Evolutionary conservation across 2,888 invertebrate species (phyloP).

Genomic region (Achlya flavicornis): DNA sequence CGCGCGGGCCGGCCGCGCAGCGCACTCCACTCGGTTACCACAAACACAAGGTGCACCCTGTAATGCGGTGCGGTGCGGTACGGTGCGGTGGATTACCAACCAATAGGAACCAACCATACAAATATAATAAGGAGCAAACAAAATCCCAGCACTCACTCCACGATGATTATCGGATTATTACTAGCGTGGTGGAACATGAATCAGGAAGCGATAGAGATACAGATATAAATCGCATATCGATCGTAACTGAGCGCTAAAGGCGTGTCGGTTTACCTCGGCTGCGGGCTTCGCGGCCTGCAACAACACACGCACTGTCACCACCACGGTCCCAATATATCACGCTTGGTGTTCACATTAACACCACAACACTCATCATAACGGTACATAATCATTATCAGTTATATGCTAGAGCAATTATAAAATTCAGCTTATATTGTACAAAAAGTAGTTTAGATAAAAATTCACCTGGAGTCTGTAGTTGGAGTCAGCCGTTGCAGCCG

Average conservation of each 20-base stretch:
- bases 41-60: slow-evolving; percentile 78
- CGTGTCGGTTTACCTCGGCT: slow-evolving; percentile 85
- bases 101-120: slow-evolving; percentile 64
- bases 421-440: no score
- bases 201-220: slow-evolving; percentile 81
- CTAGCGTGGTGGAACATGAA: slow-evolving; percentile 77
- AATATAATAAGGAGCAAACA: slow-evolving; percentile 76
- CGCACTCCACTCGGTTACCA: slow-evolving; percentile 66
- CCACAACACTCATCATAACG: slow-evolving; percentile 12
- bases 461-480: slow-evolving; percentile 96
- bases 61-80: slow-evolving; percentile 73
- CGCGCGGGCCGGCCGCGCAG: slow-evolving; percentile 53
- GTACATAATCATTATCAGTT: slow-evolving; percentile 4
- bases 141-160: slow-evolving; percentile 81
- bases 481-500: slow-evolving; percentile 92
- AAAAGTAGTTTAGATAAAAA: no score
- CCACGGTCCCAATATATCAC: slow-evolving; percentile 34
- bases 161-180: slow-evolving; percentile 70
- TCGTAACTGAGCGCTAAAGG: slow-evolving; percentile 58
- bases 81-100: slow-evolving; percentile 51
- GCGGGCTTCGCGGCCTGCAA: slow-evolving; percentile 89
- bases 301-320: slow-evolving; percentile 81
- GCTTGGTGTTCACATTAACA: no score
- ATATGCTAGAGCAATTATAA: no score
- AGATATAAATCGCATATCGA: slow-evolving; percentile 62